phyloP scores from a whole-genome alignment of 1,140 invertebrate species.

The Laodelphax striatellus region DNA sequence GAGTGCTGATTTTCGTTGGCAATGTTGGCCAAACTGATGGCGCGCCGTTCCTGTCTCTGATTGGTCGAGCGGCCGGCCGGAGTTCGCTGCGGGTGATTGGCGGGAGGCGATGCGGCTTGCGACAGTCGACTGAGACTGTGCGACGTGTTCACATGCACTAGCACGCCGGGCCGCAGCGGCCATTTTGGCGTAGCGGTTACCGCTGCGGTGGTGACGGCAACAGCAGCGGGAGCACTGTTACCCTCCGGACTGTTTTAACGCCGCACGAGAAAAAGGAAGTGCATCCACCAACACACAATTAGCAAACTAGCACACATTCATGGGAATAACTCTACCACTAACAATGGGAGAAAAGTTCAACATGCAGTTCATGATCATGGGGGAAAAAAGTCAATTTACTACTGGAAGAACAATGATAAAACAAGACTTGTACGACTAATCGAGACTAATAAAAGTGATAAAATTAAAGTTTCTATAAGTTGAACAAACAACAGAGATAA shows the following conservation, averaged over 20 bases:
- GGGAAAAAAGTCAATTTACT: too few relatives aligned
- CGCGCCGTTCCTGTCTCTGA: not conserved
- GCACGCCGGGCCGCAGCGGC: constrained; percentile 76
- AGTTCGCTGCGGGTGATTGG: not conserved
- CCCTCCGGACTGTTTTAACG: constrained; percentile 23
- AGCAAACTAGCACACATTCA: too few relatives aligned
- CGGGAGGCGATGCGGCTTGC: constrained; percentile 12
- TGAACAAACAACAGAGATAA: too few relatives aligned
- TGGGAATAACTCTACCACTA: too few relatives aligned
- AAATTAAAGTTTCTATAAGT: too few relatives aligned
- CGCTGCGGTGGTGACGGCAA: constrained; percentile 30
- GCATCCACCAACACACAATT: too few relatives aligned
- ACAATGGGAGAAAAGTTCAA: too few relatives aligned
- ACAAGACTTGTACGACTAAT: too few relatives aligned
- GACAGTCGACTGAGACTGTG: constrained; percentile 38
- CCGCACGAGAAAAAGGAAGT: too few relatives aligned
- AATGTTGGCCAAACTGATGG: constrained; percentile 10
- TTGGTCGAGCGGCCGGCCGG: not conserved
- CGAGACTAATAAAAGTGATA: too few relatives aligned
- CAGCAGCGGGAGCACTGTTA: constrained; percentile 15
- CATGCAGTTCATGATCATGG: too few relatives aligned
- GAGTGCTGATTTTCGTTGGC: constrained; percentile 23
- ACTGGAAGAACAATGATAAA: too few relatives aligned
- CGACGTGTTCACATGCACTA: constrained; percentile 71
- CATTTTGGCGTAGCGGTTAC: constrained; percentile 45